Percentiles rank a stretch among this genome's conserved stretches.
Conservation (phyloP, 1,140 invertebrate species). For the Belonocnema kinseyi region DNA sequence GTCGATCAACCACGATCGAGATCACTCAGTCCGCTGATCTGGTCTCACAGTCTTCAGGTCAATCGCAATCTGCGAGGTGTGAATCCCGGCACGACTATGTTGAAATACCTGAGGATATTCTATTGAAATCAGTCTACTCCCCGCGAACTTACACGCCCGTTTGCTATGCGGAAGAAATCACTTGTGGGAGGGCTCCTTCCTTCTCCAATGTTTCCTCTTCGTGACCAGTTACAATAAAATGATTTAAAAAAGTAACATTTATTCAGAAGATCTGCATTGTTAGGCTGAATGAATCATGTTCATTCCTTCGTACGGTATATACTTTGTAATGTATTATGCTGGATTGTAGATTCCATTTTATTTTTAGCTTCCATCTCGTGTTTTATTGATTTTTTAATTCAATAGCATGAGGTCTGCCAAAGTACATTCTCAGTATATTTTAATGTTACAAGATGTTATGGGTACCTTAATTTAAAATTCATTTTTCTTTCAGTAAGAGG, state of each 20-base stretch:
- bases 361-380: not conserved
- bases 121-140: constrained; percentile 17
- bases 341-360: constrained; percentile 4
- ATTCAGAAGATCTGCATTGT: constrained; percentile 12
- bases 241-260: not conserved
- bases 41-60: constrained; percentile 50
- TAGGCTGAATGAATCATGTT: constrained; percentile 12
- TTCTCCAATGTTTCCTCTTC: constrained; percentile 14
- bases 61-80: constrained; percentile 51
- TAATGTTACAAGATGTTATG: no score
- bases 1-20: constrained; percentile 49
- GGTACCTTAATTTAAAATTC: no score
- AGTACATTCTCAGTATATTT: no score
- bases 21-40: constrained; percentile 38
- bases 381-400: not conserved
- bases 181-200: not conserved
- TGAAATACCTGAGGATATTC: constrained; percentile 37
- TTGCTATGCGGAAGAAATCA: constrained; percentile 28
- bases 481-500: no score
- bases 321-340: not conserved
- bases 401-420: not conserved
- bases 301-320: constrained; percentile 1
- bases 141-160: constrained; percentile 17
- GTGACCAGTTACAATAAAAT: constrained; percentile 1
- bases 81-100: constrained; percentile 48